phyloP scores from a whole-genome alignment of 2,888 invertebrate genomes.

The Kryphioiulus occultus region DNA sequence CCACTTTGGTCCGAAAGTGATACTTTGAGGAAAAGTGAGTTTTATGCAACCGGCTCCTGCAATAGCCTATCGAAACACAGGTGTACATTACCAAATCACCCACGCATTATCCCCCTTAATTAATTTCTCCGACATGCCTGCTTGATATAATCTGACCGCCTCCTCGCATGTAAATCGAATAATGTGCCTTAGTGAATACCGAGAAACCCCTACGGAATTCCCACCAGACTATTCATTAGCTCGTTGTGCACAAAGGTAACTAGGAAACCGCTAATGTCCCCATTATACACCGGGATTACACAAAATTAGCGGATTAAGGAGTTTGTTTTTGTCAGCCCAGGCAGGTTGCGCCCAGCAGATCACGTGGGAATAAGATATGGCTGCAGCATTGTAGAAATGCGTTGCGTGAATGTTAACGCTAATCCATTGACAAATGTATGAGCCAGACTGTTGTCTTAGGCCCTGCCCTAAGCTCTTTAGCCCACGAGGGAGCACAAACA shows the following conservation, averaged over 20 bases:
- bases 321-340: neutral
- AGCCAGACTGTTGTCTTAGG: conserved; percentile 10
- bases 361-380: neutral
- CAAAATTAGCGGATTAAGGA: conserved; percentile 20
- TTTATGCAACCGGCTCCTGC: too few species aligned
- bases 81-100: neutral
- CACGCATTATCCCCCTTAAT: conserved; percentile 9
- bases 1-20: too few species aligned
- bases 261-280: conserved; percentile 25
- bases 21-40: too few species aligned
- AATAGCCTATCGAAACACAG: too few species aligned
- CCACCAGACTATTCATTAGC: neutral
- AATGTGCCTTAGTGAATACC: neutral
- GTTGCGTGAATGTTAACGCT: conserved; percentile 7
- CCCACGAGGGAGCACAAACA: neutral
- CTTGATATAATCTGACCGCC: neutral
- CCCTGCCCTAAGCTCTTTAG: neutral
- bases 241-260: neutral
- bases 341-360: neutral
- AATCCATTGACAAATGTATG: conserved; percentile 26
- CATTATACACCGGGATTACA: conserved; percentile 22
- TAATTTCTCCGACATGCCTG: neutral
- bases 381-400: neutral
- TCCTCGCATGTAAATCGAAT: neutral
- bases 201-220: neutral